A percentile compares a stretch with the other conserved stretches of the same genome.
These are phyloP conservation scores for Sphenopsis melanotis DNA, from an alignment of 2,797 vertebrate species.

Conservation along the genomic window DNA sequence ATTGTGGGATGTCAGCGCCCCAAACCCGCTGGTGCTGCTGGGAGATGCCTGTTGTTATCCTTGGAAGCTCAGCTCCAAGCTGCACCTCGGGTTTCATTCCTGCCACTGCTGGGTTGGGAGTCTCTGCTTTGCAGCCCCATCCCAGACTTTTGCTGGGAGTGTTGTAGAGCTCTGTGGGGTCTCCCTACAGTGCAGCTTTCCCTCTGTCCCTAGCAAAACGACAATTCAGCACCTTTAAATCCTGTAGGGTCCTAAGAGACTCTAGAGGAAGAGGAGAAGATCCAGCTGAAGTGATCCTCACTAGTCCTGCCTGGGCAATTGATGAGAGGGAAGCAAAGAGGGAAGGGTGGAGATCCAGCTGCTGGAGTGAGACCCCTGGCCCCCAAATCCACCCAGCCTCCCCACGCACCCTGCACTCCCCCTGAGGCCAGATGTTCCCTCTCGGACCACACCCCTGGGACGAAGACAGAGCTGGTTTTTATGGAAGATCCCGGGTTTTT, in stretches of 20 bases:
- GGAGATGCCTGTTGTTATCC: fast-evolving
- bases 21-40: not conserved
- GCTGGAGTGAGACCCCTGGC: not conserved
- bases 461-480: not conserved
- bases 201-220: not conserved
- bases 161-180: not conserved
- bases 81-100: not conserved
- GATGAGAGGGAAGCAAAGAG: not conserved
- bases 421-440: no score
- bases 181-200: not conserved
- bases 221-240: not conserved
- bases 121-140: not conserved
- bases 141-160: not conserved
- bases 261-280: not conserved
- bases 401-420: fast-evolving
- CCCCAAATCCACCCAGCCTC: not conserved
- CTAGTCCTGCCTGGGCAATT: fast-evolving
- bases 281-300: not conserved
- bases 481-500: fast-evolving
- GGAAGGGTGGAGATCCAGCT: not conserved
- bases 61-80: not conserved
- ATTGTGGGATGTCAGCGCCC: not conserved
- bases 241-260: not conserved
- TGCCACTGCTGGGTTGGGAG: not conserved
- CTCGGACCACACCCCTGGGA: no score